These are phyloP conservation scores for Rhynchophorus ferrugineus DNA, from an alignment of 1,140 invertebrate species.

Conservation along the genomic window DNA sequence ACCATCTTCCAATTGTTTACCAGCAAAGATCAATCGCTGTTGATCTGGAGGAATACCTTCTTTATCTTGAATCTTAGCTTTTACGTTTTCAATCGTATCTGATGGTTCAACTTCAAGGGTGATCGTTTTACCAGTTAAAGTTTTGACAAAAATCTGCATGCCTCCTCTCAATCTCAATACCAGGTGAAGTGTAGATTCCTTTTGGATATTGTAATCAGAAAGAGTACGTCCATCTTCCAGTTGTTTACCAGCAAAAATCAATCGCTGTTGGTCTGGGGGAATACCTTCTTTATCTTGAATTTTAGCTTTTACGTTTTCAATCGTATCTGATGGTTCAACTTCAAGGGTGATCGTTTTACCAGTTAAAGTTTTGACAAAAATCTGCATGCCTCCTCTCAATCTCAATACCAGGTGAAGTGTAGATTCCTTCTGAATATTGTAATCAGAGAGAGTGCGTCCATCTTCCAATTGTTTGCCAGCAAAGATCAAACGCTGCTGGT, in stretches of 20 bases:
- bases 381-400: slow-evolving; percentile 61
- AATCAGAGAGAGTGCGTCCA: slow-evolving; percentile 55
- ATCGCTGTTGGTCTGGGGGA: slow-evolving; percentile 62
- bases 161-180: slow-evolving; percentile 73
- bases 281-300: slow-evolving; percentile 63
- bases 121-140: slow-evolving; percentile 67
- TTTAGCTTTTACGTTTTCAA: slow-evolving; percentile 64
- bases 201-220: slow-evolving; percentile 76
- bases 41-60: slow-evolving; percentile 59
- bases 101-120: slow-evolving; percentile 64
- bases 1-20: slow-evolving; percentile 63
- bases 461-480: slow-evolving; percentile 69
- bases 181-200: slow-evolving; percentile 71
- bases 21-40: slow-evolving; percentile 55
- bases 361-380: slow-evolving; percentile 61
- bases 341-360: slow-evolving; percentile 70
- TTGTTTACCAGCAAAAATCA: slow-evolving; percentile 74
- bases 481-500: slow-evolving; percentile 63
- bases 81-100: slow-evolving; percentile 72
- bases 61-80: slow-evolving; percentile 61
- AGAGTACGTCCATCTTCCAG: slow-evolving; percentile 73
- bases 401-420: slow-evolving; percentile 67
- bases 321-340: slow-evolving; percentile 60
- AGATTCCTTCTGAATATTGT: slow-evolving; percentile 68
- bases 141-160: slow-evolving; percentile 62